Conservation (phyloP, 2,888 invertebrate genomes). For the Aromia moschata region DNA sequence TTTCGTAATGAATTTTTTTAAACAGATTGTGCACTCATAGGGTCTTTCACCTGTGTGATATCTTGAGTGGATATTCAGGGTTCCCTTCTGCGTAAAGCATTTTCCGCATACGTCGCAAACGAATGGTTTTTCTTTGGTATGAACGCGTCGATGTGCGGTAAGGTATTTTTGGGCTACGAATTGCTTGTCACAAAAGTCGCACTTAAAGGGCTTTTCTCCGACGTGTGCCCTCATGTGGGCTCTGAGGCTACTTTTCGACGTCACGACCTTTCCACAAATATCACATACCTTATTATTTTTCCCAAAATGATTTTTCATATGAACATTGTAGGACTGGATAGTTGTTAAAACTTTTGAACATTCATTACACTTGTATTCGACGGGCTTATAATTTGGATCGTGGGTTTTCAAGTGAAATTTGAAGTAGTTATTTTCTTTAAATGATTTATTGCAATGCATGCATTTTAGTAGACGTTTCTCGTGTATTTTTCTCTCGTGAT, state of each 20-base stretch:
- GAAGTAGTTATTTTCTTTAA: slow-evolving; percentile 32
- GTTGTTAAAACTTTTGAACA: background rate
- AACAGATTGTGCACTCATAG: slow-evolving; percentile 53
- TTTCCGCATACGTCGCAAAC: slow-evolving; percentile 67
- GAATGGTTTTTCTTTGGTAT: slow-evolving; percentile 66
- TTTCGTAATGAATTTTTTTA: slow-evolving; percentile 57
- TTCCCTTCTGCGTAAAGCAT: slow-evolving; percentile 66
- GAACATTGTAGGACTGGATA: background rate
- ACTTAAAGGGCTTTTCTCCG: slow-evolving; percentile 56
- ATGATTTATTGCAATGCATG: slow-evolving; percentile 28
- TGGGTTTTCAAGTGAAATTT: slow-evolving; percentile 38
- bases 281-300: slow-evolving; percentile 41
- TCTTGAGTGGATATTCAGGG: slow-evolving; percentile 64
- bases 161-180: slow-evolving; percentile 60
- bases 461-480: slow-evolving; percentile 22
- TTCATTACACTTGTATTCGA: slow-evolving; percentile 27
- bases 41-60: slow-evolving; percentile 64
- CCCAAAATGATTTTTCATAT: slow-evolving; percentile 17
- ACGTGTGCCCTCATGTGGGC: slow-evolving; percentile 51
- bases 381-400: slow-evolving; percentile 30
- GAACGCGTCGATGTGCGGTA: slow-evolving; percentile 65
- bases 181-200: slow-evolving; percentile 60
- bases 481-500: slow-evolving; percentile 30
- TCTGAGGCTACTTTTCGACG: slow-evolving; percentile 31
- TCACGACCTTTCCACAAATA: slow-evolving; percentile 49